A percentile compares a stretch with the other conserved stretches of the same genome.
Evolutionary conservation across 2,888 invertebrate species (phyloP).

Genomic region (Poecilobothrus nobilitatus): DNA sequence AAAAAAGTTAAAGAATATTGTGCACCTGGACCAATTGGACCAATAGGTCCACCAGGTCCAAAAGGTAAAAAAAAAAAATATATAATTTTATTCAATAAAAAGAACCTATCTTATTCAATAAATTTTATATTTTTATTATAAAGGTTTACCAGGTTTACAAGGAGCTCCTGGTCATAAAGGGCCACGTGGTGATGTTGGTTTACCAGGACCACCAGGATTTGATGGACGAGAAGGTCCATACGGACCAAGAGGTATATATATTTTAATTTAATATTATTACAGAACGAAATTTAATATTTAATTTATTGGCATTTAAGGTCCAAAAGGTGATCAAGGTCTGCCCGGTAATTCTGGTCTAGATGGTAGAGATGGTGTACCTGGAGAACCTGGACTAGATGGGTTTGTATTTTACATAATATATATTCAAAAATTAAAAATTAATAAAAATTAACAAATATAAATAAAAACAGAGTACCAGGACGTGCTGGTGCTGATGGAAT

Average conservation of each 20-base stretch:
- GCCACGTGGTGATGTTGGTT: conserved; percentile 57
- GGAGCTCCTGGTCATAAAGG: conserved; percentile 66
- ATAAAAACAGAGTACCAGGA: conserved; percentile 53
- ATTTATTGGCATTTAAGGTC: conserved; percentile 22
- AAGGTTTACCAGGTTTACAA: conserved; percentile 36
- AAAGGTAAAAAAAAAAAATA: neutral
- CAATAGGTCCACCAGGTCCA: conserved; percentile 50
- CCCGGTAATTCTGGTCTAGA: conserved; percentile 69
- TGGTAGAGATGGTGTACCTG: conserved; percentile 81
- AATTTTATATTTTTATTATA: neutral
- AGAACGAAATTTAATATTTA: neutral
- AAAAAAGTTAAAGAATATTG: conserved; percentile 75
- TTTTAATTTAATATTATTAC: neutral
- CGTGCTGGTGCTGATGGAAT: conserved; percentile 76
- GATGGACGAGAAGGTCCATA: conserved; percentile 40
- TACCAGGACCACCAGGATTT: conserved; percentile 54
- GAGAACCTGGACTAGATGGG: conserved; percentile 70
- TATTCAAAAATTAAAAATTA: too few relatives aligned
- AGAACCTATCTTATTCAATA: too few relatives aligned
- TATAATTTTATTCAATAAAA: too few relatives aligned
- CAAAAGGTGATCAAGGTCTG: conserved; percentile 50
- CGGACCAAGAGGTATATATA: conserved; percentile 31
- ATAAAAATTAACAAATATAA: too few relatives aligned
- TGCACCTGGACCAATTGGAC: conserved; percentile 59
- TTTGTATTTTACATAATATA: neutral